Conservation (phyloP, 1,140 invertebrate species). For the Thalassaphorura encarpata region DNA sequence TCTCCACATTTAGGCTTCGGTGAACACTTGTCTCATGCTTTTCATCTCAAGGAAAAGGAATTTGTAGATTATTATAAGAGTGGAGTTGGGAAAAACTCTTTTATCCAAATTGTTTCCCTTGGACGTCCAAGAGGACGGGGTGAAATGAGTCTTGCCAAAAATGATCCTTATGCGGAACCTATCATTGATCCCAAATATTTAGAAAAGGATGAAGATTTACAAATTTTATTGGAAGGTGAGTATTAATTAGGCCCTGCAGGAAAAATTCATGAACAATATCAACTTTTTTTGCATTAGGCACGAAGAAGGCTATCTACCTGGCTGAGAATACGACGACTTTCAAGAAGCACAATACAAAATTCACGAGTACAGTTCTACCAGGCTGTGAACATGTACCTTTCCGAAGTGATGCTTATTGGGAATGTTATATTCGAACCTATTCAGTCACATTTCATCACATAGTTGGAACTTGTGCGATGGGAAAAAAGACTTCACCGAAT, state of each 20-base stretch:
- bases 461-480: slow-evolving; percentile 47
- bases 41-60: slow-evolving; percentile 4
- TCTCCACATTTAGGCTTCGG: neutral
- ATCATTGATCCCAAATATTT: slow-evolving; percentile 13
- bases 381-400: slow-evolving; percentile 44
- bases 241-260: too few relatives aligned
- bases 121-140: slow-evolving; percentile 10
- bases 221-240: slow-evolving; percentile 3
- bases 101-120: slow-evolving; percentile 9
- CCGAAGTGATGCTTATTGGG: slow-evolving; percentile 46
- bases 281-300: too few relatives aligned
- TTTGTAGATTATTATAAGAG: slow-evolving; percentile 10
- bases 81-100: slow-evolving; percentile 13
- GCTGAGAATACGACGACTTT: slow-evolving; percentile 9
- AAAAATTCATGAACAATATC: too few relatives aligned
- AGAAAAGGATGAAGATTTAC: neutral
- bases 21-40: slow-evolving; percentile 11
- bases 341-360: neutral
- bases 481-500: slow-evolving; percentile 39
- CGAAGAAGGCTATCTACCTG: slow-evolving; percentile 2
- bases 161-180: slow-evolving; percentile 3
- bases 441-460: neutral
- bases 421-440: slow-evolving; percentile 29
- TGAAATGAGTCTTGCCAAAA: neutral
- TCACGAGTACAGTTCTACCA: slow-evolving; percentile 38